These are phyloP conservation scores for Polydesmus complanatus DNA, from an alignment of 2,888 invertebrate species.

Conservation along the genomic window DNA sequence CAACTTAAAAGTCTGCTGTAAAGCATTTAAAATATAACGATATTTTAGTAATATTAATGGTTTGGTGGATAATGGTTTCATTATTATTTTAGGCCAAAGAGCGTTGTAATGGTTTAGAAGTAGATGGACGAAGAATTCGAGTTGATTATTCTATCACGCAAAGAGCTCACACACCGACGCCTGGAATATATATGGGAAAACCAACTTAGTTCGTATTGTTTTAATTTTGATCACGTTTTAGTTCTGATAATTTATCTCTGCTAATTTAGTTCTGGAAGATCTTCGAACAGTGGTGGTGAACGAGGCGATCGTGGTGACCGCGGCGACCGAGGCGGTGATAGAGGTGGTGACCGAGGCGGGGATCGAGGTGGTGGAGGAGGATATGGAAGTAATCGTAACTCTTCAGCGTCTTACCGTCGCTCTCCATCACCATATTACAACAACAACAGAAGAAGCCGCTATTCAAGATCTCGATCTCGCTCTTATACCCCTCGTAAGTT, in stretches of 20 bases:
- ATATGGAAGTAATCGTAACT: conserved; percentile 16
- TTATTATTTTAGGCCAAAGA: conserved; percentile 56
- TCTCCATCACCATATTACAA: conserved; percentile 61
- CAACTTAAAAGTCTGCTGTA: background rate
- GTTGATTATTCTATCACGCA: conserved; percentile 94
- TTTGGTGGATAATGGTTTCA: background rate
- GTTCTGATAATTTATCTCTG: too few species aligned
- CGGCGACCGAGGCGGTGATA: conserved; percentile 20
- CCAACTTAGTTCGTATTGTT: conserved; percentile 58
- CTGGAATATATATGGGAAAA: conserved; percentile 92
- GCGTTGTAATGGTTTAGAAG: conserved; percentile 82
- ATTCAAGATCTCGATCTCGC: conserved; percentile 58
- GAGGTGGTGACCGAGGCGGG: conserved; percentile 11
- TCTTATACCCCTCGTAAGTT: conserved; percentile 70
- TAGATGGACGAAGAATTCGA: conserved; percentile 80
- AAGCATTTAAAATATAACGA: too few species aligned
- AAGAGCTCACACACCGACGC: conserved; percentile 91
- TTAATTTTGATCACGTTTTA: too few species aligned
- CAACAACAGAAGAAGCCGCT: conserved; percentile 43
- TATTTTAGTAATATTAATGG: background rate
- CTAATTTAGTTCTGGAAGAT: background rate
- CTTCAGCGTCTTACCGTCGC: conserved; percentile 31
- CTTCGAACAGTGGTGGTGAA: conserved; percentile 26
- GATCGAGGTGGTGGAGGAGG: conserved; percentile 18
- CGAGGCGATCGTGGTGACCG: conserved; percentile 21